Conservation (phyloP, 30 jellyfish, hydroid and myxozoan genomes). For the Pelagia noctiluca region DNA sequence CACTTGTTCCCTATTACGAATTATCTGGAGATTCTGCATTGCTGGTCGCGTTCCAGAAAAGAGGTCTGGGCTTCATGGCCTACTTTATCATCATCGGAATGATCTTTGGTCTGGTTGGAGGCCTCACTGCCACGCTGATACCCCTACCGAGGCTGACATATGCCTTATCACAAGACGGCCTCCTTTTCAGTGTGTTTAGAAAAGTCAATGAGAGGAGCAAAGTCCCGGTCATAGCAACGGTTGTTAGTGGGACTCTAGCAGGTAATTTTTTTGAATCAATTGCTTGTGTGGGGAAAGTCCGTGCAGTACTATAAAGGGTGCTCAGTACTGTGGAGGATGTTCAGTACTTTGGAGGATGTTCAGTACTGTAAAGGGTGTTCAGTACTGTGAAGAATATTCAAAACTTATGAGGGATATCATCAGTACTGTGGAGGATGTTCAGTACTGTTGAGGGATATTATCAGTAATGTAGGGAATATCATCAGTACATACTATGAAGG, state of each 20-base stretch:
- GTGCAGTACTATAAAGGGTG: too few species aligned
- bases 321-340: too few species aligned
- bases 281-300: too few species aligned
- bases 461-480: too few species aligned
- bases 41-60: constrained; percentile 33
- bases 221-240: constrained; percentile 37
- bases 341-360: too few species aligned
- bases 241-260: constrained; percentile 39
- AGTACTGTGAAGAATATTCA: too few species aligned
- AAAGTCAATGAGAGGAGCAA: constrained; percentile 12
- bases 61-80: constrained; percentile 23
- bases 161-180: constrained; percentile 64
- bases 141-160: constrained; percentile 60
- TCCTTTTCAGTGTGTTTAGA: constrained; percentile 25
- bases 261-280: constrained; percentile 26
- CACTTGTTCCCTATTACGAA: constrained; percentile 58
- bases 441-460: too few species aligned
- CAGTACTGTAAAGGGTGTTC: too few species aligned
- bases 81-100: constrained; percentile 39
- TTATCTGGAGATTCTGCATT: constrained; percentile 42
- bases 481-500: too few species aligned
- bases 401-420: too few species aligned
- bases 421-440: too few species aligned
- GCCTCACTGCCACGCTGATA: constrained; percentile 50
- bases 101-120: constrained; percentile 42